phyloP scores from a whole-genome alignment of 2,888 invertebrate species.

The Ethmia dodecea region DNA sequence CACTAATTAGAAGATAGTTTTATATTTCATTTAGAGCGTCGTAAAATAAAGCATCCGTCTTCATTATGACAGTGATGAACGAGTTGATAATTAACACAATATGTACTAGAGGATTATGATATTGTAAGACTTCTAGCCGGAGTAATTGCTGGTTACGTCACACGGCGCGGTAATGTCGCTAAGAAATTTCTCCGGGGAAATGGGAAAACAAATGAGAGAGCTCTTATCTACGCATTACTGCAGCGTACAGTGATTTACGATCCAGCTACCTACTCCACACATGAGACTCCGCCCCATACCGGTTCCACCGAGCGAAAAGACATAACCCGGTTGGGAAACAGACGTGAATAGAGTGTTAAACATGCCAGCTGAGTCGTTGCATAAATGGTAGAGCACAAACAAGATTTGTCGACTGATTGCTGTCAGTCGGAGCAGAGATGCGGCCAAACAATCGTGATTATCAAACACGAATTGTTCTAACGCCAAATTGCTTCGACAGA shows the following conservation, averaged over 20 bases:
- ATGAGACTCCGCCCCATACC: slow-evolving; percentile 38
- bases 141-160: slow-evolving; percentile 62
- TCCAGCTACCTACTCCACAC: slow-evolving; percentile 49
- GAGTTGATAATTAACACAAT: too few species aligned
- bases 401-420: slow-evolving; percentile 37
- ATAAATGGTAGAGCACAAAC: slow-evolving; percentile 38
- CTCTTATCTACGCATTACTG: slow-evolving; percentile 73
- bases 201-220: slow-evolving; percentile 73
- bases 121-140: slow-evolving; percentile 31
- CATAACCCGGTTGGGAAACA: slow-evolving; percentile 54
- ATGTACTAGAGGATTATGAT: slow-evolving; percentile 35
- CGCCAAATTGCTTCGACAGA: slow-evolving; percentile 21
- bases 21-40: too few species aligned
- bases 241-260: slow-evolving; percentile 65
- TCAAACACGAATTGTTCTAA: slow-evolving; percentile 23
- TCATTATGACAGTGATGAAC: too few species aligned
- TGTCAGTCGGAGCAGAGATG: slow-evolving; percentile 15
- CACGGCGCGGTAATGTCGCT: slow-evolving; percentile 56
- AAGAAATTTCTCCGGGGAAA: slow-evolving; percentile 71
- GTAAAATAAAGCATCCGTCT: too few species aligned
- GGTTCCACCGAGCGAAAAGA: slow-evolving; percentile 52
- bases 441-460: slow-evolving; percentile 16
- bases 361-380: slow-evolving; percentile 49
- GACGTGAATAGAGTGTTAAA: slow-evolving; percentile 63
- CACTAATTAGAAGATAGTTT: too few species aligned